A percentile compares a stretch with the other conserved stretches of the same genome.
Conservation (phyloP, 2,888 invertebrate genomes). For the Cryptosula pallasiana region DNA sequence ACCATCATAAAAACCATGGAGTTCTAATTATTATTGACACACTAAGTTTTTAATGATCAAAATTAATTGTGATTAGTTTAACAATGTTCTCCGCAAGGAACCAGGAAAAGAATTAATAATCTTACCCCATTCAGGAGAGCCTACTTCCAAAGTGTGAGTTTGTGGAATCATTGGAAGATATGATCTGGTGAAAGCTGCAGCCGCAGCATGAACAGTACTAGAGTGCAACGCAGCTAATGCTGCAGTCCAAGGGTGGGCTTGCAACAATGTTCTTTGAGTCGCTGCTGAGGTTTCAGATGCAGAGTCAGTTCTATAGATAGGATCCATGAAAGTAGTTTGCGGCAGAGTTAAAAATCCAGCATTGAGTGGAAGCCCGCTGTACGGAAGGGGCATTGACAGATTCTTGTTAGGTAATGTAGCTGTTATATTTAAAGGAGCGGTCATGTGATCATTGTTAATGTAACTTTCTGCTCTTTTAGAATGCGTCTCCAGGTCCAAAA, state of each 20-base stretch:
- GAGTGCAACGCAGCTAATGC: constrained; percentile 13
- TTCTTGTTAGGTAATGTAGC: background rate
- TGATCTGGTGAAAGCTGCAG: background rate
- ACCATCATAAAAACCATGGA: too few species aligned
- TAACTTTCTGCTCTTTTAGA: background rate
- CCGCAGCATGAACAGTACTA: background rate
- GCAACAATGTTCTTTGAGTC: background rate
- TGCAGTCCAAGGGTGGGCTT: background rate
- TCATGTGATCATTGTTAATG: background rate
- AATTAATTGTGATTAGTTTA: too few species aligned
- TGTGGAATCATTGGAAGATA: background rate
- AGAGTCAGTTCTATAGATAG: constrained; percentile 9
- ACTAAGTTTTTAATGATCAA: too few species aligned
- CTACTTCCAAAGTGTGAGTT: background rate
- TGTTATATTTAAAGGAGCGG: background rate
- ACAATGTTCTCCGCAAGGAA: too few species aligned
- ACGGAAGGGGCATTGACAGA: background rate
- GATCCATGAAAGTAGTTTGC: constrained; percentile 17
- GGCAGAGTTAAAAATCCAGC: background rate
- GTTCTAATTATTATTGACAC: too few species aligned
- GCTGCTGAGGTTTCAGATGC: background rate
- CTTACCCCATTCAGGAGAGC: constrained; percentile 14
- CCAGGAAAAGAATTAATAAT: too few species aligned
- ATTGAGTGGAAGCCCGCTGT: background rate
- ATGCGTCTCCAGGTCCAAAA: background rate